Conservation (phyloP, 2,888 invertebrate species). For the Exephanes ischioxanthus region DNA sequence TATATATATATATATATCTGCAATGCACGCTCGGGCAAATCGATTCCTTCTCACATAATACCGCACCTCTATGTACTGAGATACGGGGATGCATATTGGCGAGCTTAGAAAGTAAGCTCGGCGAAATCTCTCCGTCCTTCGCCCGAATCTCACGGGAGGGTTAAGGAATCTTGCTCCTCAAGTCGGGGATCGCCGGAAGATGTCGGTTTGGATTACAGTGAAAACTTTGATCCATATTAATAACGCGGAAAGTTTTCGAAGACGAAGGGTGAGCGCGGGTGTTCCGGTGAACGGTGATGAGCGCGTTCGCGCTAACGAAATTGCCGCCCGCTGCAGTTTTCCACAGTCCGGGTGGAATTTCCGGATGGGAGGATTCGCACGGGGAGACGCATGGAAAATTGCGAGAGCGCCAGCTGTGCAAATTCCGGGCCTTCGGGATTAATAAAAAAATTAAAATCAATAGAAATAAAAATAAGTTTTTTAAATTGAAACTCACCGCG, state of each 20-base stretch:
- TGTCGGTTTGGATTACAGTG: slow-evolving; percentile 43
- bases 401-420: background rate
- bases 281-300: background rate
- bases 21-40: slow-evolving; percentile 4
- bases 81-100: slow-evolving; percentile 41
- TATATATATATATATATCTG: background rate
- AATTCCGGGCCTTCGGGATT: background rate
- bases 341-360: slow-evolving; percentile 14
- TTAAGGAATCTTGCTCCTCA: slow-evolving; percentile 21
- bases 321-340: background rate
- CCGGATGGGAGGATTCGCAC: background rate
- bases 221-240: slow-evolving; percentile 56
- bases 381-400: background rate
- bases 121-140: slow-evolving; percentile 38
- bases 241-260: slow-evolving; percentile 52
- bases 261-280: background rate
- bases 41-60: slow-evolving; percentile 45
- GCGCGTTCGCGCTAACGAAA: slow-evolving; percentile 24
- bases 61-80: background rate
- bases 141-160: slow-evolving; percentile 2
- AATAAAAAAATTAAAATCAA: background rate
- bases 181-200: slow-evolving; percentile 37
- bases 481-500: too few species aligned
- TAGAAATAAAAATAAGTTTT: too few species aligned
- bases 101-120: slow-evolving; percentile 47